These are phyloP conservation scores for Macrotus californicus DNA, from an alignment of 2,113 vertebrate genomes.

Conservation along the genomic window DNA sequence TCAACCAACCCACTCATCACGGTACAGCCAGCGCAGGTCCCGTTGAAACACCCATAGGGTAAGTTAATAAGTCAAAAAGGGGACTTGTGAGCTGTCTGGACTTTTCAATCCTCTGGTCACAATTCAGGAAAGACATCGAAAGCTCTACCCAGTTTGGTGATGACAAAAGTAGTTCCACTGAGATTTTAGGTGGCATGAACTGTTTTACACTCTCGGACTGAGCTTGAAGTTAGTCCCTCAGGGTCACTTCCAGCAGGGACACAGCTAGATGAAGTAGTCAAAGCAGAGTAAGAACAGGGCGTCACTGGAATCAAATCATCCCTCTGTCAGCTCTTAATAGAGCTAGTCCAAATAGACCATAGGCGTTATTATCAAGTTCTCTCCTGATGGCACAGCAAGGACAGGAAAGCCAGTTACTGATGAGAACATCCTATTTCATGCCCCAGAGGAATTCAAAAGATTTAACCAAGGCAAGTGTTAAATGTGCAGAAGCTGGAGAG, in stretches of 20 bases:
- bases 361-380: slow-evolving; percentile 25
- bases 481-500: not conserved
- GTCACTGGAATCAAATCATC: not conserved
- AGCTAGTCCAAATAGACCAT: slow-evolving; percentile 16
- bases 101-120: not conserved
- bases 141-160: not conserved
- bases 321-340: not conserved
- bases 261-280: not conserved
- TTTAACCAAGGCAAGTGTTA: not conserved
- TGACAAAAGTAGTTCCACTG: not conserved
- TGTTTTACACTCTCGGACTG: not conserved
- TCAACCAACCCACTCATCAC: not conserved
- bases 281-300: not conserved
- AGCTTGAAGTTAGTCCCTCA: not conserved
- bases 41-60: not conserved
- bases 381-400: not conserved
- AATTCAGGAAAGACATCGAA: not conserved
- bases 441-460: slow-evolving; percentile 20
- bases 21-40: not conserved
- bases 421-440: not conserved
- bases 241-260: not conserved
- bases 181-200: not conserved
- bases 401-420: slow-evolving; percentile 13
- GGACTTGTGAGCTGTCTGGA: not conserved
- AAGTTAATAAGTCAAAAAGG: not conserved